phyloP scores from a whole-genome alignment of 2,797 vertebrate species.

The Tiaroga cobitis region DNA sequence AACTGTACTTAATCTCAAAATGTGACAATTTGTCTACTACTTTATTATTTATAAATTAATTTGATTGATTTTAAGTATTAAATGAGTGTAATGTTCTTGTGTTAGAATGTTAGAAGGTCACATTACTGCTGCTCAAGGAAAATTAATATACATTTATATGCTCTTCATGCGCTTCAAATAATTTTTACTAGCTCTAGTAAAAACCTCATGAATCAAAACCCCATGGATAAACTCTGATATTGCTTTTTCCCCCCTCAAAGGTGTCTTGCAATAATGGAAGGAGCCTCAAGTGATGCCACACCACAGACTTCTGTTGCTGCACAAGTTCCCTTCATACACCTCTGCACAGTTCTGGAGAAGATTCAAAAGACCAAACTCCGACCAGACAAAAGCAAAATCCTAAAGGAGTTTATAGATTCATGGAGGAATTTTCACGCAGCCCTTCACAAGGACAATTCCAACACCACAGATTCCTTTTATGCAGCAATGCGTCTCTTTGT shows the following conservation, averaged over 20 bases:
- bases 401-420: slow-evolving; percentile 88
- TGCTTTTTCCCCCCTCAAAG: not conserved
- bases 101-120: not conserved
- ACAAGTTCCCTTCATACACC: slow-evolving; percentile 88
- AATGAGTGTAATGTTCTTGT: not conserved
- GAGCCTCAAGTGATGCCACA: slow-evolving; percentile 61
- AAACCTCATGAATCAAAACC: not conserved
- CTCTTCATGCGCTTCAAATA: not conserved
- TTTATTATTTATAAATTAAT: not conserved
- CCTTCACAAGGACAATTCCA: slow-evolving; percentile 85
- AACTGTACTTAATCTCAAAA: not conserved
- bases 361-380: slow-evolving; percentile 90
- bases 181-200: not conserved
- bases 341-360: slow-evolving; percentile 89
- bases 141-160: not conserved
- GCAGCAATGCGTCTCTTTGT: slow-evolving; percentile 94
- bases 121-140: not conserved
- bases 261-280: slow-evolving; percentile 67
- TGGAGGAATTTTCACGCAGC: slow-evolving; percentile 92
- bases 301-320: slow-evolving; percentile 80
- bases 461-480: slow-evolving; percentile 92
- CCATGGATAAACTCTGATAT: not conserved
- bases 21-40: too few relatives aligned
- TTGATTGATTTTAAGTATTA: not conserved
- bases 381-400: slow-evolving; percentile 85